phyloP scores from a whole-genome alignment of 1,140 invertebrate genomes.

The Megalopta genalis region DNA sequence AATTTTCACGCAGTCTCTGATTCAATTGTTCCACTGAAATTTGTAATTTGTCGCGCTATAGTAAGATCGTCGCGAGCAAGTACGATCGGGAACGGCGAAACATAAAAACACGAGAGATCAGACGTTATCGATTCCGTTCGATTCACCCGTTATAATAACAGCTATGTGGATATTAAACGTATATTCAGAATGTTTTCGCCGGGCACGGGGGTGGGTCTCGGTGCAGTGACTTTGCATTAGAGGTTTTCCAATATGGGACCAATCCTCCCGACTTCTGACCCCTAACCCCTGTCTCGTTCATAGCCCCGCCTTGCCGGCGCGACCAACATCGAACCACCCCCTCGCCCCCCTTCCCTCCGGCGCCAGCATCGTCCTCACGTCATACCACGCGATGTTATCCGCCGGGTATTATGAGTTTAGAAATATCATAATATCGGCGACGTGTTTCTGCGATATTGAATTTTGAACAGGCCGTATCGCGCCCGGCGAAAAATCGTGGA shows the following conservation, averaged over 20 bases:
- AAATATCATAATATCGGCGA: conserved; percentile 67
- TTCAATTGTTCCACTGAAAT: no score
- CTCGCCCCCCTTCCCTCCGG: no score
- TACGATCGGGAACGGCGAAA: no score
- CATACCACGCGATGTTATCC: conserved; percentile 51
- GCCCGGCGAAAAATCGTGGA: conserved; percentile 17
- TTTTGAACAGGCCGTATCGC: conserved; percentile 51
- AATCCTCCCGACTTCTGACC: conserved; percentile 33
- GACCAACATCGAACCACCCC: conserved; percentile 4
- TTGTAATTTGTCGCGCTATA: no score
- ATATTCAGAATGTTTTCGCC: conserved; percentile 58
- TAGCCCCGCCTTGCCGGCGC: not conserved
- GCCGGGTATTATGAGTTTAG: conserved; percentile 63
- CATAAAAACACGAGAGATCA: no score
- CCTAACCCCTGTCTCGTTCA: not conserved
- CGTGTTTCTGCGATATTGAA: conserved; percentile 67
- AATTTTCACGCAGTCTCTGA: no score
- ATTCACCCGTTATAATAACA: conserved; percentile 53
- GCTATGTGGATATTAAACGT: conserved; percentile 64
- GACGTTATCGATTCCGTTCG: conserved; percentile 7
- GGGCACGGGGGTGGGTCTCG: conserved; percentile 24
- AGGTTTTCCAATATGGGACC: conserved; percentile 65
- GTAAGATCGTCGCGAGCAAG: no score
- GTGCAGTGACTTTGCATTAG: conserved; percentile 59
- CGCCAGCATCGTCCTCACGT: conserved; percentile 18